Evolutionary conservation across 2,888 invertebrate species (phyloP), one percentile per base, ranked within the genome.

Genomic region (Alcis repandata): DNA sequence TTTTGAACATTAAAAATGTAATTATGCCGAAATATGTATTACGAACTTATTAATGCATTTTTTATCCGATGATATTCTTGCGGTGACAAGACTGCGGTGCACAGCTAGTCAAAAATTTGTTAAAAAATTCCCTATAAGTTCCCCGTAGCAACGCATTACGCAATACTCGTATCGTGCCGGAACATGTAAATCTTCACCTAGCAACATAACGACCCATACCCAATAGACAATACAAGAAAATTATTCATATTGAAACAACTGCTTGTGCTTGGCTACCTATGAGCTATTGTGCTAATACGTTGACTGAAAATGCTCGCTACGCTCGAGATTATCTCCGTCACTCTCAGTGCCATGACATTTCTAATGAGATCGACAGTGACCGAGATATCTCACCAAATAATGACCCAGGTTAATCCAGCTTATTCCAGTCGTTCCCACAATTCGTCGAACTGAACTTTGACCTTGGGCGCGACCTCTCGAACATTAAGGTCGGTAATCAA

Each of bases 401-500:
- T n/a, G n/a, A n/a, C n/a, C n/a, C n/a, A n/a, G n/a, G n/a, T n/a
- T n/a, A n/a, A 46, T 46, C 7, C 32, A 15, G 9, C 13, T n/a
- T 2, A 4, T 11, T 32, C n/a, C 17, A 15, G 15, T n/a, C 46
- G n/a, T 48, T 48, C 54, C n/a, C 40, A 48, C 20, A 10, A 48
- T 41, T 63, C 41, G 52, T 48, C 45, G 38, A 33, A 15, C 36
- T 43, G 63, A 48, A 36, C 58, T 58, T 59, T 32, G 51, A 63
- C 67, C 61, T 66, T 61, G 61, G 33, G 58, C 36, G 32, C 52
- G 52, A 65, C 63, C 66, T 60, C 45, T 59, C 13, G 49, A 63
- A 56, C 63, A 63, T 69, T 59, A 61, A 59, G 59, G 59, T 36
- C 52, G 27, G 59, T 64, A 59, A 64, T 64, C 59, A 64, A 64